Percentiles rank a stretch among this genome's conserved stretches.
These are phyloP conservation scores for Cryptoprocta ferox DNA, from an alignment of 2,797 vertebrate species.

Conservation along the genomic window DNA sequence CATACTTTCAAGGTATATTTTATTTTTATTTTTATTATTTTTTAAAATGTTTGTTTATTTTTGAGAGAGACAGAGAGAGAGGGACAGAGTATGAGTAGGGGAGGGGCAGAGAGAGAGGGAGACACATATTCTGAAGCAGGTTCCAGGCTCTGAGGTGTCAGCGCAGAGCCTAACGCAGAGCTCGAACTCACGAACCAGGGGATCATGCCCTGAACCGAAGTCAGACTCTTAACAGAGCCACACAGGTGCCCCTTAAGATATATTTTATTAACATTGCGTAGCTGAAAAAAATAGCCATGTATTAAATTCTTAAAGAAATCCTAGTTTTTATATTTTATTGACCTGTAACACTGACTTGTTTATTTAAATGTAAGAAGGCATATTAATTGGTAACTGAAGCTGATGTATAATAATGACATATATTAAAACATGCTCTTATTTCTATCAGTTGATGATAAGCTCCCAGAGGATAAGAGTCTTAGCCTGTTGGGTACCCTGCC, in stretches of 20 bases:
- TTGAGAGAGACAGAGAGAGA: too few relatives aligned
- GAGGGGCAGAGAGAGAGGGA: too few relatives aligned
- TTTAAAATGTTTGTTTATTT: too few relatives aligned
- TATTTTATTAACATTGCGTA: neutral
- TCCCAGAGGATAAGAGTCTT: neutral
- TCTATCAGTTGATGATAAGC: neutral
- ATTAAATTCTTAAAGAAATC: slow-evolving; percentile 22
- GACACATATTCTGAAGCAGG: too few relatives aligned
- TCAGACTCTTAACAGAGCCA: too few relatives aligned
- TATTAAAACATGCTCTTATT: neutral
- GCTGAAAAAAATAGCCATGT: neutral
- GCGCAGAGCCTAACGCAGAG: too few relatives aligned
- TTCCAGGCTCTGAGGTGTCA: too few relatives aligned
- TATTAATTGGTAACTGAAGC: neutral
- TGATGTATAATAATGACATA: neutral
- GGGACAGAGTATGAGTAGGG: too few relatives aligned
- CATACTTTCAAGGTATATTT: neutral
- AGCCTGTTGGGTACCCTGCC: neutral
- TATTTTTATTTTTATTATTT: neutral
- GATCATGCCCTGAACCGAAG: too few relatives aligned
- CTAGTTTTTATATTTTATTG: neutral
- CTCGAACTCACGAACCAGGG: too few relatives aligned
- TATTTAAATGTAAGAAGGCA: slow-evolving; percentile 50
- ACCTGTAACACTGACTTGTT: neutral
- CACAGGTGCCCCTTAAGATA: neutral